Percentiles rank a stretch among this genome's conserved stretches.
Conservation (phyloP, 2,113 vertebrate species). For the Apistogramma diplotaenia region DNA sequence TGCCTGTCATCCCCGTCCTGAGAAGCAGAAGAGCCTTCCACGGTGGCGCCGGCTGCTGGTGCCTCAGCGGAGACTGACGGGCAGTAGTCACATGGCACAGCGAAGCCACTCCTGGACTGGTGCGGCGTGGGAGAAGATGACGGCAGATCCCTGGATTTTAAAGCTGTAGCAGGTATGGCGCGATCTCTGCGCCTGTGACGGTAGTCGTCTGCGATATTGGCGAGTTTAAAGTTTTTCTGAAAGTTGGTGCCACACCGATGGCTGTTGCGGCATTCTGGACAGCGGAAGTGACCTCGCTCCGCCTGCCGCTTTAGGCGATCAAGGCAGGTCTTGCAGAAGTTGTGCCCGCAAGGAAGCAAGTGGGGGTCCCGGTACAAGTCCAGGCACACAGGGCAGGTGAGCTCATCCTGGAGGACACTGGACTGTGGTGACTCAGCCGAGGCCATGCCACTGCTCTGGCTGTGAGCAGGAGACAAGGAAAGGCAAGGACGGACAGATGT, state of each 20-base stretch:
- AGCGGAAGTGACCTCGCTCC: slow-evolving; percentile 59
- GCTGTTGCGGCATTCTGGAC: slow-evolving; percentile 76
- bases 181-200: slow-evolving; percentile 16
- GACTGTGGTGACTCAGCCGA: slow-evolving; percentile 35
- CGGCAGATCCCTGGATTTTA: slow-evolving; percentile 13
- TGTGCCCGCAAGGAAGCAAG: slow-evolving; percentile 77
- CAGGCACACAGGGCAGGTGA: slow-evolving; percentile 77
- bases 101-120: not conserved
- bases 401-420: slow-evolving; percentile 74
- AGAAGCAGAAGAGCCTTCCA: not conserved
- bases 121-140: not conserved
- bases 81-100: slow-evolving; percentile 75
- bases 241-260: slow-evolving; percentile 40
- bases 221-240: slow-evolving; percentile 78
- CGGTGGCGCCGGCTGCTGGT: accelerated
- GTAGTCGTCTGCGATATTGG: slow-evolving; percentile 74
- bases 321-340: slow-evolving; percentile 77
- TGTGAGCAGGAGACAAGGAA: not conserved
- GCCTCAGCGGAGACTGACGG: not conserved
- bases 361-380: slow-evolving; percentile 74
- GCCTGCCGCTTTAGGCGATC: slow-evolving; percentile 56
- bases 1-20: not conserved
- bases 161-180: not conserved
- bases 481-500: no score
- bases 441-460: slow-evolving; percentile 42